Evolutionary conservation across 2,888 invertebrate species (phyloP).

Genomic region (Octonoba sinensis): DNA sequence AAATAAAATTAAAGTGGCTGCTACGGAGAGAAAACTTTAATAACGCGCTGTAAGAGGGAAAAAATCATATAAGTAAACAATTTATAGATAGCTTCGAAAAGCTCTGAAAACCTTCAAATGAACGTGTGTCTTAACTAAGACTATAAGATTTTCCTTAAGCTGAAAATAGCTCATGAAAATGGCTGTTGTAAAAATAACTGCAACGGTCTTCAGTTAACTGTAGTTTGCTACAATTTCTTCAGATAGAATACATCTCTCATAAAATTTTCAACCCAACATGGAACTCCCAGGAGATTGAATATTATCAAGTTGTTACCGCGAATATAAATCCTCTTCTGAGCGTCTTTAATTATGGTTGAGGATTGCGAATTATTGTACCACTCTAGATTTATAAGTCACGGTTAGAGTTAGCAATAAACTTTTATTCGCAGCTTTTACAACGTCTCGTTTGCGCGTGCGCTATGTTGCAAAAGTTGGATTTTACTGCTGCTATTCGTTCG

Average conservation of each 20-base stretch:
- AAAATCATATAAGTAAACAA: too few relatives aligned
- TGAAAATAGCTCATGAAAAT: too few relatives aligned
- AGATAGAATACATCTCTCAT: conserved; percentile 1
- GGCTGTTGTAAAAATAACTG: too few relatives aligned
- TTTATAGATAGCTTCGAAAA: too few relatives aligned
- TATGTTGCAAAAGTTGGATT: conserved; percentile 4
- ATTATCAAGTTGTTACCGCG: conserved; percentile 28
- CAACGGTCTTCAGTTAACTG: too few relatives aligned
- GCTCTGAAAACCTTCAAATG: too few relatives aligned
- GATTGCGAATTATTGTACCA: conserved; percentile 44
- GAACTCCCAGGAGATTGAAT: conserved; percentile 29
- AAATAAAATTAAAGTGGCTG: too few relatives aligned
- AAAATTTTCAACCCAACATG: conserved; percentile 4
- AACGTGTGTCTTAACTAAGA: too few relatives aligned
- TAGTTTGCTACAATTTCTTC: too few relatives aligned
- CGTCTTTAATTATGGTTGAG: conserved; percentile 36
- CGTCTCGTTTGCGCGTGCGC: conserved; percentile 8
- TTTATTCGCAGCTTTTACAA: conserved; percentile 35
- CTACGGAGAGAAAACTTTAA: too few relatives aligned
- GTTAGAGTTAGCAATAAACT: conserved; percentile 41
- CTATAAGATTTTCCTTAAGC: too few relatives aligned
- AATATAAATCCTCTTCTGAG: conserved; percentile 34
- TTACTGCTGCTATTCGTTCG: conserved; percentile 24
- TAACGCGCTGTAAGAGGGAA: too few relatives aligned
- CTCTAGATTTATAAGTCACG: conserved; percentile 45